Evolutionary conservation across 1,140 invertebrate species (phyloP).

Genomic region (Ooceraea biroi): DNA sequence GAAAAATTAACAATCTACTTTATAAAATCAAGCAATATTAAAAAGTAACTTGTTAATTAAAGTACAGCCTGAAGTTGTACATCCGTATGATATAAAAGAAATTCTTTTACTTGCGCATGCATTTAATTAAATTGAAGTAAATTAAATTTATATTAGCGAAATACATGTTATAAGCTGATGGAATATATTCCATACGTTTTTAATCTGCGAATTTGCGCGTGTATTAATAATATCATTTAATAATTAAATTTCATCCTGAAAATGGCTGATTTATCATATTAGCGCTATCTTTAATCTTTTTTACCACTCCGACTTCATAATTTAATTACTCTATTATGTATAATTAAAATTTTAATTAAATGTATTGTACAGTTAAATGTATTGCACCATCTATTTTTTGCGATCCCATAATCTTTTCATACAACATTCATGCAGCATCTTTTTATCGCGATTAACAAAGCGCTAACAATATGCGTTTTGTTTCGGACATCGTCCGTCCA

Average conservation of each 20-base stretch:
- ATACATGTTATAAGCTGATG: constrained; percentile 4
- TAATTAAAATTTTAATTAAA: constrained; percentile 52
- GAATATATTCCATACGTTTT: background rate
- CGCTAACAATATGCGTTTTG: background rate
- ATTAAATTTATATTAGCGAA: background rate
- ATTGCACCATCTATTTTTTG: background rate
- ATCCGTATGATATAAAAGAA: background rate
- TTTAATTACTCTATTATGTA: background rate
- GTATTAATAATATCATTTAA: background rate
- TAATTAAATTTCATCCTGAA: constrained; percentile 27
- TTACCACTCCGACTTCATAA: background rate
- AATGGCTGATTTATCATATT: background rate
- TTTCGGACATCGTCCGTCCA: background rate
- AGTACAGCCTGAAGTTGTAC: no score
- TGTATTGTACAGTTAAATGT: constrained; percentile 33
- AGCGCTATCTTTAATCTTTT: constrained; percentile 4
- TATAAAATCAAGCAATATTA: no score
- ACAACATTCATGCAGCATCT: background rate
- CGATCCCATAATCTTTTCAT: background rate
- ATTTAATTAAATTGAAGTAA: background rate
- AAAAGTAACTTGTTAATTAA: no score
- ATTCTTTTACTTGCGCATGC: background rate
- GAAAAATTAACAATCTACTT: no score
- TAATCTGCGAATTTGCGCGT: background rate
- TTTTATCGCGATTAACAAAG: constrained; percentile 18